phyloP scores from a whole-genome alignment of 2,797 vertebrate genomes.

The Allobates femoralis region DNA sequence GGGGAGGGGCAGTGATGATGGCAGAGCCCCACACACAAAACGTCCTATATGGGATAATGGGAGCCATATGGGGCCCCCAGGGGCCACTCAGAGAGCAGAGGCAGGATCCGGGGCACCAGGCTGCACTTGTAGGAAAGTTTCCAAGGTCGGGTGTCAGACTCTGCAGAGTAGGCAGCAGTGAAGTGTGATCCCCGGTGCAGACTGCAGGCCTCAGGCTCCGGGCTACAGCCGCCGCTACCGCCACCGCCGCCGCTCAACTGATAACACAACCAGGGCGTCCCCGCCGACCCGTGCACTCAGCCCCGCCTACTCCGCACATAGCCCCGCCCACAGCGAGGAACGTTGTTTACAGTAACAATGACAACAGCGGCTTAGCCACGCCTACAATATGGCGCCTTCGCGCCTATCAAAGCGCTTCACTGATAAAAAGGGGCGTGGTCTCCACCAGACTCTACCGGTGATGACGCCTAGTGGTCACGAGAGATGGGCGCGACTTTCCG shows the following conservation, averaged over 20 bases:
- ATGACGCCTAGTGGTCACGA: no score
- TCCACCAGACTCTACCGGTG: accelerated
- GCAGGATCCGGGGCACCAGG: no score
- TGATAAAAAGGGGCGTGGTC: background rate
- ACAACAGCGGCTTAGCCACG: background rate
- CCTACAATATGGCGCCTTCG: background rate
- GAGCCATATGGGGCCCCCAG: no score
- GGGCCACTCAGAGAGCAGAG: background rate
- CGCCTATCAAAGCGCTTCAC: background rate
- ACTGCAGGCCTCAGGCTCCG: background rate
- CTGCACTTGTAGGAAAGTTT: no score
- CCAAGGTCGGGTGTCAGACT: no score
- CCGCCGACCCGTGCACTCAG: background rate
- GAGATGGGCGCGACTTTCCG: background rate
- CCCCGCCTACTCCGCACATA: slow-evolving; percentile 1
- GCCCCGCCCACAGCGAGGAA: background rate
- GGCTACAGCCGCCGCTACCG: background rate
- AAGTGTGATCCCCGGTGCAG: background rate
- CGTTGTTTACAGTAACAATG: background rate
- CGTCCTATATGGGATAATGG: background rate
- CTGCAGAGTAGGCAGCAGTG: background rate
- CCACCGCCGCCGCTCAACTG: background rate
- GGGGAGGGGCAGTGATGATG: no score
- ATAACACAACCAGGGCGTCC: background rate
- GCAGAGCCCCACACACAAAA: no score